Base-by-base conservation (phyloP, 2,797 vertebrate species). In the Tamandua tetradactyla region DNA sequence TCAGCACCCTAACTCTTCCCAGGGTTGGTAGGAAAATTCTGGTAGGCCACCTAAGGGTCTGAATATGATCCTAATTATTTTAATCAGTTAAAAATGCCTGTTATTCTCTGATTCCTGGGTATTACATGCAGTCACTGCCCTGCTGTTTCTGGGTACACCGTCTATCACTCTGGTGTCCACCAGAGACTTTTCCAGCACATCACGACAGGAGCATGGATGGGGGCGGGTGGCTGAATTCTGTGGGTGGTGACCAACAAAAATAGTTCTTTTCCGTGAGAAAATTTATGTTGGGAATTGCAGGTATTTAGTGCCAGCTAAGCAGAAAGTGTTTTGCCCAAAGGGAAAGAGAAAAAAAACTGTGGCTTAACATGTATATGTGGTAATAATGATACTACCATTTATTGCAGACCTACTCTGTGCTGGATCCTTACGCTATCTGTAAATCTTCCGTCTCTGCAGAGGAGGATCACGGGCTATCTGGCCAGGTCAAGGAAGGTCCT, bases 261-360 rank as follows among this genome's bases (percentile, higher is more conserved):
- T 17, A 74, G n/a, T n/a, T 52, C 90, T 68, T 11, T 95, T 89
- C 23, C 76, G 11, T 55, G 37, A 85, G 64, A 83, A 94, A 83
- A 87, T 5, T 9, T 86, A 47, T 32, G 10, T 32, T 83, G 62
- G n/a, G 57, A 80, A 84, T 62, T 61, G 71, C 5, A 85, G 42
- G 1, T 40, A 74, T 64, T 55, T 59, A 83, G 10, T 64, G 74
- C 66, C 47, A 74, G 18, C 2, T 64, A 27, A 81, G 4, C 40
- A 89, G 62, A 93, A 80, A 85, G 78, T 85, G 40, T 92, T 94
- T 89, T 82, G n/a, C 25, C 92, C 75, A 91, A 93, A 90, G 76
- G 89, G 79, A 93, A 14, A 81, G 85, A 61, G n/a, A 72, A 23
- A 27, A 27, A 42, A 44, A 75, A 80, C 7, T 12, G 22, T 87